phyloP scores from a whole-genome alignment of 2,113 vertebrate species.

The Rhipidura dahli region DNA sequence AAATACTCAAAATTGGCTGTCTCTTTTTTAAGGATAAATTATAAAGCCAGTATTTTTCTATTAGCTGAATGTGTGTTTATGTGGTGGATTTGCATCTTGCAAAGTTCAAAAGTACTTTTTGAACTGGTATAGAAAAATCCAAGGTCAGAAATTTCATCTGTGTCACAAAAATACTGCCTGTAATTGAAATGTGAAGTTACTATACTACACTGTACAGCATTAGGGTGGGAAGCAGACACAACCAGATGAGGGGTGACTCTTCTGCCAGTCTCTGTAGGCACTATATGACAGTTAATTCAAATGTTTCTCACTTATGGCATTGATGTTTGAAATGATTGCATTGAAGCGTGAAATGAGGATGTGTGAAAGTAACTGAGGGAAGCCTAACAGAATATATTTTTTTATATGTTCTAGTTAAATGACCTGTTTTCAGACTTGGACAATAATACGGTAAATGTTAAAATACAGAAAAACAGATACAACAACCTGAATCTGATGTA shows the following conservation, averaged over 20 bases:
- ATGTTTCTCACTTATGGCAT: background rate
- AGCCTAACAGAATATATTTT: background rate
- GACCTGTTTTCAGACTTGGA: background rate
- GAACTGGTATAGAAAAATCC: background rate
- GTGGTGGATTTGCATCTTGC: background rate
- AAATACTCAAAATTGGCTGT: background rate
- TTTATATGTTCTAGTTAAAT: background rate
- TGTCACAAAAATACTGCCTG: background rate
- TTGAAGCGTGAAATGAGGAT: background rate
- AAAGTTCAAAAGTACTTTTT: background rate
- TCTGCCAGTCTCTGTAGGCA: background rate
- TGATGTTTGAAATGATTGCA: too few relatives aligned
- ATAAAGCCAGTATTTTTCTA: background rate
- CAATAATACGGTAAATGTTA: background rate
- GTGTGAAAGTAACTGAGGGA: background rate
- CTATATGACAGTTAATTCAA: background rate
- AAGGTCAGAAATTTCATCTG: background rate
- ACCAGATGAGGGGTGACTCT: background rate
- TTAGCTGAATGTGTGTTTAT: background rate
- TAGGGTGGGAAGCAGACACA: background rate
- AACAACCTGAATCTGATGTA: background rate
- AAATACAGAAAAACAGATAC: background rate
- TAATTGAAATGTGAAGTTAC: background rate
- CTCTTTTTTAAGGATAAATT: background rate
- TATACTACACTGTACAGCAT: background rate